These are phyloP conservation scores for Corella eumyota DNA, from an alignment of 23 tunicate genomes.

Conservation along the genomic window DNA sequence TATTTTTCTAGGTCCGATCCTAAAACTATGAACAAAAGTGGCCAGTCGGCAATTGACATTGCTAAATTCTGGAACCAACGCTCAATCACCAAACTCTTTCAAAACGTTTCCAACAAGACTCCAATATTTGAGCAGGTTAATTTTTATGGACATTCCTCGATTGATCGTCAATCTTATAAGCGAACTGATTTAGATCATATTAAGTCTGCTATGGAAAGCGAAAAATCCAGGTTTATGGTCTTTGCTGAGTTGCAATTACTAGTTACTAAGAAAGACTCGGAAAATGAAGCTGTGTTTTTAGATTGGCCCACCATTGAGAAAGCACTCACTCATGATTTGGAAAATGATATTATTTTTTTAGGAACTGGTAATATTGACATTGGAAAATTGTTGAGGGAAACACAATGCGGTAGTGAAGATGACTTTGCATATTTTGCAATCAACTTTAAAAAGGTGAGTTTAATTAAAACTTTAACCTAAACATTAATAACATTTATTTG, in stretches of 20 bases:
- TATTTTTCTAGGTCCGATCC: conserved; percentile 76
- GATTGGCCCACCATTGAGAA: conserved; percentile 31
- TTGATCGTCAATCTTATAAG: conserved; percentile 64
- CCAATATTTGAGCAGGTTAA: conserved; percentile 47
- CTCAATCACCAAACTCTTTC: conserved; percentile 10
- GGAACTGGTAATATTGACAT: conserved; percentile 59
- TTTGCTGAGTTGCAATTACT: conserved; percentile 60
- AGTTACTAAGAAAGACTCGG: conserved; percentile 10
- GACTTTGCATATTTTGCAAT: conserved; percentile 60
- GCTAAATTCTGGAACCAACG: conserved; percentile 75
- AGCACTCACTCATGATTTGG: conserved; percentile 4
- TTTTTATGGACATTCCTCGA: conserved; percentile 38
- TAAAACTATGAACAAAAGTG: conserved; percentile 43
- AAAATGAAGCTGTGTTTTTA: conserved; percentile 22
- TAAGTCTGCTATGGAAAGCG: conserved; percentile 20
- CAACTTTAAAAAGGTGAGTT: conserved; percentile 57
- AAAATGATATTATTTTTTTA: conserved; percentile 56
- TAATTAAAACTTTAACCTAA: not conserved
- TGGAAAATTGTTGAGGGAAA: conserved; percentile 29
- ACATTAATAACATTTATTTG: too few species aligned
- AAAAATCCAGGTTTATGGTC: conserved; percentile 43
- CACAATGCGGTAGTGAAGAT: not conserved
- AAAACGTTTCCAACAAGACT: too few species aligned
- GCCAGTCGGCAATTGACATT: conserved; percentile 52
- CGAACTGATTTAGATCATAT: conserved; percentile 49